These are phyloP conservation scores for Cyclopterus lumpus DNA, from an alignment of 2,797 vertebrate genomes.

Conservation along the genomic window DNA sequence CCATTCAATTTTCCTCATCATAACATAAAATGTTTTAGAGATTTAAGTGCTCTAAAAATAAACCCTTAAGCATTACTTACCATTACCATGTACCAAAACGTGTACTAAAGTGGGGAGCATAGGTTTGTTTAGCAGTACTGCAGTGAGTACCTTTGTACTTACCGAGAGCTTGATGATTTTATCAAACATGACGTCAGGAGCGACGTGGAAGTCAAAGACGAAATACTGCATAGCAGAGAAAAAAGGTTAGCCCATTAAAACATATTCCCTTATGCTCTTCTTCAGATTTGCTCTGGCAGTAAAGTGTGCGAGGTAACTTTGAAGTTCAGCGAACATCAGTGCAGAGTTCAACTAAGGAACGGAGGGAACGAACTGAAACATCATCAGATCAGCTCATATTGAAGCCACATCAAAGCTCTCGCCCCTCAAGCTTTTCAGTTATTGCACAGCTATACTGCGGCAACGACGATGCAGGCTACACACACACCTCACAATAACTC, in stretches of 20 bases:
- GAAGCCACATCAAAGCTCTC: slow-evolving; percentile 6
- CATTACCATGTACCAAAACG: neutral
- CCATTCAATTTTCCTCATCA: neutral
- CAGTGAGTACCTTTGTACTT: slow-evolving; percentile 71
- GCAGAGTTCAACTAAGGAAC: slow-evolving; percentile 2
- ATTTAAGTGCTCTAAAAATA: neutral
- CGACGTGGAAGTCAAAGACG: slow-evolving; percentile 96
- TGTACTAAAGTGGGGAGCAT: neutral
- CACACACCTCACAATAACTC: neutral
- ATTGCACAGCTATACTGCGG: neutral
- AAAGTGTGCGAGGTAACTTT: neutral
- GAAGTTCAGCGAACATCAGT: slow-evolving; percentile 1
- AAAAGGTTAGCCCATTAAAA: slow-evolving; percentile 24
- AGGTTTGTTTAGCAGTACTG: neutral
- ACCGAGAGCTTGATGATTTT: slow-evolving; percentile 98
- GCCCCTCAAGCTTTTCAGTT: neutral
- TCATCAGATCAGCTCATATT: neutral
- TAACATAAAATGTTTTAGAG: neutral
- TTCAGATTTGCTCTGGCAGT: neutral
- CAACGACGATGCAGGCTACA: neutral
- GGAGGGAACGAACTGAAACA: neutral
- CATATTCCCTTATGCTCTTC: neutral
- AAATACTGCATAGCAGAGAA: slow-evolving; percentile 88
- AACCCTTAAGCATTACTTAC: neutral
- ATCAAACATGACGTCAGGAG: slow-evolving; percentile 97